These are phyloP conservation scores for Microcaecilia unicolor DNA, from an alignment of 2,797 vertebrate species.

Conservation along the genomic window DNA sequence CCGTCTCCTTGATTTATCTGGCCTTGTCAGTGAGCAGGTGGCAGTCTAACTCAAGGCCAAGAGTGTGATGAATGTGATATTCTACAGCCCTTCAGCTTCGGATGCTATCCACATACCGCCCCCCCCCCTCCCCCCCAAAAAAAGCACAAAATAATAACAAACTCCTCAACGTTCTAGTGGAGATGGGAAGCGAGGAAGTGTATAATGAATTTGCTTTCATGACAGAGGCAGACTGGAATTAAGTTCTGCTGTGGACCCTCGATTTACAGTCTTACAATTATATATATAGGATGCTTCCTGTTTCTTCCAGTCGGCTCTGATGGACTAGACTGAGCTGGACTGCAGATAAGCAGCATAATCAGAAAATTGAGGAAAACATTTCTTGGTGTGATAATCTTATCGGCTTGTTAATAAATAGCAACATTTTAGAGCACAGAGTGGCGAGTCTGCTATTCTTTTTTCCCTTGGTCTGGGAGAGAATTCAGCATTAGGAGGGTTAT, in stretches of 20 bases:
- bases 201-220: slow-evolving; percentile 27
- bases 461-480: neutral
- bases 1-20: no score
- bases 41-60: no score
- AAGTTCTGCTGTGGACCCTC: slow-evolving; percentile 20
- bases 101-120: no score
- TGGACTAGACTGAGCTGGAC: slow-evolving; percentile 33
- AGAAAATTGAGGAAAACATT: slow-evolving; percentile 54
- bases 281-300: slow-evolving; percentile 16
- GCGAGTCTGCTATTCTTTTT: neutral
- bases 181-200: accelerated
- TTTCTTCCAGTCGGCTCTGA: slow-evolving; percentile 46
- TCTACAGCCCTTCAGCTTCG: no score
- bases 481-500: neutral
- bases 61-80: no score
- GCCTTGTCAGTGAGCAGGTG: no score
- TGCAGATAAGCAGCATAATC: slow-evolving; percentile 43
- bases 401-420: slow-evolving; percentile 39
- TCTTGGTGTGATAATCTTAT: slow-evolving; percentile 49
- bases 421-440: slow-evolving; percentile 11
- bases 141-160: no score
- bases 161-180: no score
- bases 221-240: slow-evolving; percentile 18
- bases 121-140: no score
- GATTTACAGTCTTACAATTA: slow-evolving; percentile 34